phyloP scores from a whole-genome alignment of 2,113 vertebrate species.

The Condylura cristata region DNA sequence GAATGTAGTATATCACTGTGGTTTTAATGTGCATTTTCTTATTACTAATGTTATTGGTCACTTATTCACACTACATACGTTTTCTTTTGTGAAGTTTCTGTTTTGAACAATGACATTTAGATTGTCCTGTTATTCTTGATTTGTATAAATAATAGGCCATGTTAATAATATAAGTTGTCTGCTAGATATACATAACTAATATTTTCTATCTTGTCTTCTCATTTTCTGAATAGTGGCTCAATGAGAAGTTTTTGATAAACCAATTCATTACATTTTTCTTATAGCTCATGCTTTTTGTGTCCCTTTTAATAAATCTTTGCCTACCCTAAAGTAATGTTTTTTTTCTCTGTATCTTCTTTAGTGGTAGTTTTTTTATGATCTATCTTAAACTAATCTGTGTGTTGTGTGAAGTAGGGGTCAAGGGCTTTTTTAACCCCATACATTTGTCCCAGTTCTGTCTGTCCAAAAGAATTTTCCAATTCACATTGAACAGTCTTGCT shows the following conservation, averaged over 20 bases:
- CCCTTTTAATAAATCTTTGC: neutral
- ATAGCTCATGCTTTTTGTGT: neutral
- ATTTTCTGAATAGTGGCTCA: neutral
- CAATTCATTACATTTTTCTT: neutral
- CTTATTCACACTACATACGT: neutral
- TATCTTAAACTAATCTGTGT: neutral
- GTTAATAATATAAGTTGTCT: neutral
- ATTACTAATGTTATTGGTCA: neutral
- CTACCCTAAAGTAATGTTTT: neutral
- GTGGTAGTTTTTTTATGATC: neutral
- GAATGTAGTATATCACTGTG: neutral
- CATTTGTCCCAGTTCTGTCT: neutral
- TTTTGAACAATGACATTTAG: constrained; percentile 13
- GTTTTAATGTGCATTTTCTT: neutral
- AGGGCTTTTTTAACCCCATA: neutral
- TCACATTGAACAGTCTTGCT: neutral
- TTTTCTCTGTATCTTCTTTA: neutral
- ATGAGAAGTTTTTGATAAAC: neutral
- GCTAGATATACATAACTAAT: neutral
- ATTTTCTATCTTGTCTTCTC: neutral
- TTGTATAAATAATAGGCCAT: neutral
- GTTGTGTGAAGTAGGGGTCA: neutral
- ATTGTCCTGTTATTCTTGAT: neutral
- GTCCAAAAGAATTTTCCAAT: neutral
- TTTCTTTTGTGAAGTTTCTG: constrained; percentile 5